Percentiles rank a stretch among this genome's conserved stretches.
phyloP scores from a whole-genome alignment of 2,113 vertebrate species.

The Lampris megalopsis region DNA sequence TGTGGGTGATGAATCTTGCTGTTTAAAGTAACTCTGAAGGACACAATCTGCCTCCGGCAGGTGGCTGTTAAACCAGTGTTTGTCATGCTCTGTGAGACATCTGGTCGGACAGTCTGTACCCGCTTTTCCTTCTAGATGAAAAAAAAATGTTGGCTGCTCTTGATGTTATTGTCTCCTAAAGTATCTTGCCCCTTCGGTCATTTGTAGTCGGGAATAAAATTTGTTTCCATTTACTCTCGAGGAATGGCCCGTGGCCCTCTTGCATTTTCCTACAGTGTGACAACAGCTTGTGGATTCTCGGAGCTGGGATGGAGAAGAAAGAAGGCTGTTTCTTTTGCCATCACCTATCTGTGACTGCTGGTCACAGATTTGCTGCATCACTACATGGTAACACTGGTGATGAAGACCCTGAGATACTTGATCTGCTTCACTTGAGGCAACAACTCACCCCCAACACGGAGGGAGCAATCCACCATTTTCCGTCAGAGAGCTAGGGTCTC shows the following conservation, averaged over 20 bases:
- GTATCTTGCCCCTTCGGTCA: slow-evolving; percentile 10
- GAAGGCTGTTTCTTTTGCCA: background rate
- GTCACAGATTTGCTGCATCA: background rate
- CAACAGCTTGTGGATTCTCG: slow-evolving; percentile 4
- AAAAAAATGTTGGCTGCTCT: background rate
- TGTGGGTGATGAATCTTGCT: background rate
- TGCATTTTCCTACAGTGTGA: background rate
- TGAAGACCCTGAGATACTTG: no score
- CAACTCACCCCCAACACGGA: no score
- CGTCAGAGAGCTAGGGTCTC: no score
- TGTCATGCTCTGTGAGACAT: no score
- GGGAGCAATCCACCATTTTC: no score
- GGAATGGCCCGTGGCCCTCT: background rate
- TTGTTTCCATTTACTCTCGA: slow-evolving; percentile 38
- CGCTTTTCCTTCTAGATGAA: background rate
- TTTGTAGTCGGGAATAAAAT: slow-evolving; percentile 26
- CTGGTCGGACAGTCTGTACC: no score
- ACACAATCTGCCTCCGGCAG: background rate
- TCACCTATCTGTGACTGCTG: background rate
- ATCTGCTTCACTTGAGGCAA: no score
- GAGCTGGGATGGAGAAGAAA: background rate
- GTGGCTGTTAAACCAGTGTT: no score
- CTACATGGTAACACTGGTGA: no score
- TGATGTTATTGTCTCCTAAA: background rate
- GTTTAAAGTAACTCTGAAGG: slow-evolving; percentile 3